Evolutionary conservation across 2,797 vertebrate genomes (phyloP).

Genomic region (Caiman crocodilus): DNA sequence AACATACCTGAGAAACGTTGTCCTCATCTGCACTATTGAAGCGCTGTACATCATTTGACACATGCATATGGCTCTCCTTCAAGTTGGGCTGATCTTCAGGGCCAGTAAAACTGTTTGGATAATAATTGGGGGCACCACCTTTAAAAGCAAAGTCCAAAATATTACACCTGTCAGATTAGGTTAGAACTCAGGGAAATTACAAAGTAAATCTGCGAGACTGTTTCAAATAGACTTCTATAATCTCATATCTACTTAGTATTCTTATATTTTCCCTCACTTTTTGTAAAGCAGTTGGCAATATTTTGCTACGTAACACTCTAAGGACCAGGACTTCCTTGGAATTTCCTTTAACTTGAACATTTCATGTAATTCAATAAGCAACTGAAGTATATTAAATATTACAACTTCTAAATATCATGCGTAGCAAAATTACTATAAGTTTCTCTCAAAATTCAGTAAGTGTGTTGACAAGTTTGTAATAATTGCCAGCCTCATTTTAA

Average conservation of each 20-base stretch:
- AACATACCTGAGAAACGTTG: constrained; percentile 91
- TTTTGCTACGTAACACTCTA: not conserved
- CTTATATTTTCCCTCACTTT: not conserved
- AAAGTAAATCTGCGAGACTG: not conserved
- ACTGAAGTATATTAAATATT: not conserved
- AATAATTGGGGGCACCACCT: constrained; percentile 98
- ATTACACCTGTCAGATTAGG: not conserved
- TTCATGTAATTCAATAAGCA: not conserved
- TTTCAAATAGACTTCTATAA: not conserved
- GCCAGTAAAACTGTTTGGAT: constrained; percentile 94
- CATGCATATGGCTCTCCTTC: constrained; percentile 76
- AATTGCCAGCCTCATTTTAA: too few species aligned
- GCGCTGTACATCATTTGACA: constrained; percentile 86
- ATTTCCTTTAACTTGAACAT: not conserved
- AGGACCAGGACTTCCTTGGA: not conserved
- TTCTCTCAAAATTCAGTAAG: not conserved
- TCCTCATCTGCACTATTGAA: constrained; percentile 90
- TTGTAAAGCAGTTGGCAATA: not conserved
- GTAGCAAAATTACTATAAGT: not conserved
- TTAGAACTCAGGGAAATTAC: not conserved
- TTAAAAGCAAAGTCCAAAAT: constrained; percentile 4
- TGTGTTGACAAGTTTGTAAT: not conserved
- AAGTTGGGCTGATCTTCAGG: constrained; percentile 81
- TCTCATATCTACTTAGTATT: not conserved
- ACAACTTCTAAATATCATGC: not conserved